Evolutionary conservation across 2,113 vertebrate genomes (phyloP), one percentile per base, ranked within the genome.

Genomic region (Argyrosomus japonicus): DNA sequence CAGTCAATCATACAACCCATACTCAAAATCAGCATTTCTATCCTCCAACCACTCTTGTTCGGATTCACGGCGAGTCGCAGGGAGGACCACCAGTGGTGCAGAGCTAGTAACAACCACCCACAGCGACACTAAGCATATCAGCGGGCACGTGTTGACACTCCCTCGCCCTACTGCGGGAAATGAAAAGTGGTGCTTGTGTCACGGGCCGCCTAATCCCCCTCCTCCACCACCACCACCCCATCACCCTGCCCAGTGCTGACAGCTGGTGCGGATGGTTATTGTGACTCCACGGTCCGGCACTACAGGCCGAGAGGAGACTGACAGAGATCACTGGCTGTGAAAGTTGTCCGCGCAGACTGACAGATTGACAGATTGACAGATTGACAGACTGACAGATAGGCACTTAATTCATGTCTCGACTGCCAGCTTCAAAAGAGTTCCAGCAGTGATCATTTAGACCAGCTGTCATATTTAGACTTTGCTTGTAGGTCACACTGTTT

Each of bases 141-240:
- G 53, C 51, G 68, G 70, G 67, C 85, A 91, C n/a, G 64, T 83
- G 87, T 79, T 51, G 48, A 23, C 10, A 12, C 47, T 48, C 64
- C 54, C 27, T 27, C 17, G 4, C 4, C 56, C 50, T 36, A 21
- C 56, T 29, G 57, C 45, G 63, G 86, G 84, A 89, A 90, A 92
- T 89, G 65, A 90, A 90, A 88, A 87, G 84, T 86, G 84, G 45
- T 63, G 74, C 70, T 72, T 88, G 90, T 89, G 82, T 87, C 90
- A 85, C 69, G 11, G 45, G 62, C 69, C 3, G 5, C 81, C 64
- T 91, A 91, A 92, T 93, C 88, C 83, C 51, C 47, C 13, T 6
- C 36, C 61, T 25, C 62, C 58, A 40, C 36, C 36, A 9, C 48
- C 11, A 68, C 12, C 40, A 36, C 48, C 45, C 63, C 32, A 15